Base-by-base conservation (phyloP, 2,797 vertebrate genomes). In the Bradypus variegatus region DNA sequence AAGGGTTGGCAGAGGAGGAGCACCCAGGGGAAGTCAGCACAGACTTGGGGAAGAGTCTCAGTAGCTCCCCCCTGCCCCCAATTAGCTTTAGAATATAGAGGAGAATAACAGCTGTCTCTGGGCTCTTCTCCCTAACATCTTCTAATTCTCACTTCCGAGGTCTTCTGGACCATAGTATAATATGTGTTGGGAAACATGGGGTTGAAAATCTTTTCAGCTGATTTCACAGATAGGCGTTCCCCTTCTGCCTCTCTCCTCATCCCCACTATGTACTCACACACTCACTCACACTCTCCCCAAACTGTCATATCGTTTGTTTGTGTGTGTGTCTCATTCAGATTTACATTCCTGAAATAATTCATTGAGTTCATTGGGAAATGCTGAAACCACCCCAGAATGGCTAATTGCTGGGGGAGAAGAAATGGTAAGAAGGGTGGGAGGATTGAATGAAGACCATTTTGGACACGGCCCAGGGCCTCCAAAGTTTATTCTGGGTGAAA, bases 291-390 rank as follows among this genome's bases (percentile, higher is more conserved):
- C 12, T 33, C 73, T 14, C 23, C 13, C 79, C 58, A 64, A 53
- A 86, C 69, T 84, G 64, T 77, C 70, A 72, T 55, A 31, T 18
- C 50, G 2, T 69, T 86, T 91, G 73, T 85, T 84, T 89, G 55
- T 5, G 4, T 88, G 89, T 36, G 64, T 72, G 58, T 86, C 90
- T 88, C 85, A 60, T 92, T 93, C 72, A 75, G 79, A 92, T 67
- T 75, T 38, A 72, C 79, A 92, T 90, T 38, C 73, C 77, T 90
- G 88, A 89, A 93, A 91, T 53, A 79, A 82, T 36, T 73, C 70
- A 53, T 69, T 85, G 81, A 81, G 50, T 91, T 91, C 53, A 27
- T 48, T 67, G 21, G 65, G 70, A 58, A 38, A 10, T 33, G 23
- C 38, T 48, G 38, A 5, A 62, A 27, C 45, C 33, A n/a, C 53